Conservation (phyloP, 2,888 invertebrate species). For the Xestia xanthographa region DNA sequence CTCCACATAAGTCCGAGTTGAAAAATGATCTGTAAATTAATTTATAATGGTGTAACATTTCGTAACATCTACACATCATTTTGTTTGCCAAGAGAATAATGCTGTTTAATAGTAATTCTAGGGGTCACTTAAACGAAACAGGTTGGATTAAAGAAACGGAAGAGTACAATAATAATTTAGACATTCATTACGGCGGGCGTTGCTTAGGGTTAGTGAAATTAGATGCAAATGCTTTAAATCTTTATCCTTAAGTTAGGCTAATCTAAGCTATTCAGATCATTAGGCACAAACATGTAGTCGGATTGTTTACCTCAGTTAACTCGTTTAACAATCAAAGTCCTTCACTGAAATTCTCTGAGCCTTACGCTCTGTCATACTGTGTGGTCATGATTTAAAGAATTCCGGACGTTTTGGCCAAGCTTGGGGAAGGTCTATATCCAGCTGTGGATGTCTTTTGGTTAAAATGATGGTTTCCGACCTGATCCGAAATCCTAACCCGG, state of each 20-base stretch:
- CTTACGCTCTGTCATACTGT: constrained; percentile 21
- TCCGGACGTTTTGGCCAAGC: too few relatives aligned
- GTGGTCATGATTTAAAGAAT: neutral
- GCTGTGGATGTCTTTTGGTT: neutral
- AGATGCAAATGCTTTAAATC: neutral
- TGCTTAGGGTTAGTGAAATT: neutral
- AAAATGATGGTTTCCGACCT: neutral
- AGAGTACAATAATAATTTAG: neutral
- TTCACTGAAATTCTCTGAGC: constrained; percentile 26
- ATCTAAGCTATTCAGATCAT: constrained; percentile 27
- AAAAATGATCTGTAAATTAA: constrained; percentile 43
- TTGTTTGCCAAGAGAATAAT: neutral
- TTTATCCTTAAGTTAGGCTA: neutral
- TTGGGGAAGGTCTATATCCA: neutral
- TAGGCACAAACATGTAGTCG: neutral
- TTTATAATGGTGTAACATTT: constrained; percentile 41
- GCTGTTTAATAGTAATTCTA: neutral
- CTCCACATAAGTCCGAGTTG: constrained; percentile 11
- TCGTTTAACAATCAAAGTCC: constrained; percentile 23
- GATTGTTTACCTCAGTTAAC: constrained; percentile 17
- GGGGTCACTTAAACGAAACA: neutral
- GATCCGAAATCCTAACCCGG: too few relatives aligned
- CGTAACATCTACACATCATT: constrained; percentile 23
- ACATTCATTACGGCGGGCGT: neutral
- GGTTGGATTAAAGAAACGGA: neutral